Evolutionary conservation across 1,140 invertebrate species (phyloP), one percentile per base, ranked within the genome.

Genomic region (Chymomyza costata): DNA sequence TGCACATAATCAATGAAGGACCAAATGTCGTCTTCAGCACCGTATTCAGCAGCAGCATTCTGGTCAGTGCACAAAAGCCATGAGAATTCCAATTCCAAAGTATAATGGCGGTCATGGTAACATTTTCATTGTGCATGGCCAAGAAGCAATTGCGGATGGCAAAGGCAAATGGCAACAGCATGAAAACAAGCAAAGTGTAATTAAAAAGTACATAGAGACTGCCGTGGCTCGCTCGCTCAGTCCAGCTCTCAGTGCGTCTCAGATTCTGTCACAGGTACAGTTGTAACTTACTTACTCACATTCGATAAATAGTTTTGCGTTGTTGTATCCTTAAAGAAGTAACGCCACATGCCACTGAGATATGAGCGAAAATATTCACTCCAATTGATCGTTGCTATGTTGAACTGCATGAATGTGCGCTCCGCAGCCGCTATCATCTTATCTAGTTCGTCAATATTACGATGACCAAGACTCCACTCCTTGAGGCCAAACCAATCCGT

Each of bases 341-440:
- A 88, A 44, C 86, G 82, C 46, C 89, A 85, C 35, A 89, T 80
- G 48, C 90, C 90, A 19, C 86, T 85, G 66, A 89, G 87, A 69
- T 90, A 91, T 16, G 86, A 86, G 7, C 82, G 67, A 40, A 90
- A 86, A 82, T 89, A 92, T 60, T 88, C 85, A 2, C 76, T 66
- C 90, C 90, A 92, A 68, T 89, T 85, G 38, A 92, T 85, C 40
- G 85, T 81, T 37, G 84, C 73, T 10, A 90, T 74, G 67, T 90
- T 87, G 63, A 86, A 86, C 65, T 81, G 69, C 55, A 86, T 58
- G 53, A 66, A 41, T 30, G 60, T 50, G 31, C 71, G 66, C 55
- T 85, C 83, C 28, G 45, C 58, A 5, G 14, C 11, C 8, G 63
- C 61, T 44, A 85, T 44, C 59, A 71, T 40, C 7, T 47, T 65